Percentiles rank a stretch among this genome's conserved stretches.
These are phyloP conservation scores for Ochotona curzoniae DNA, from an alignment of 2,113 vertebrate species.

Conservation along the genomic window DNA sequence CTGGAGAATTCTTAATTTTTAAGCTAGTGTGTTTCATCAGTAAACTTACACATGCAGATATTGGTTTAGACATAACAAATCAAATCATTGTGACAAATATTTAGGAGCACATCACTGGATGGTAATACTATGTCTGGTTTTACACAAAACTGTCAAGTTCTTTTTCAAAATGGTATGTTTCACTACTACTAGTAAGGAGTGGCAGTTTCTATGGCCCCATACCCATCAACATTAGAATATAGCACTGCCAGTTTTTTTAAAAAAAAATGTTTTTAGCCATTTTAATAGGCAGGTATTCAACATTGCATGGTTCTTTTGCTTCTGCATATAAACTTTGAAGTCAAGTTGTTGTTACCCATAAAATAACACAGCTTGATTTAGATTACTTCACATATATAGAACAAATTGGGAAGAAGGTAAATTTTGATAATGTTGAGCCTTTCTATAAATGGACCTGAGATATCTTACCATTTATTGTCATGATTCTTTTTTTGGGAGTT, in stretches of 20 bases:
- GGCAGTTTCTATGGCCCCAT: neutral
- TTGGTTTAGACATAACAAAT: neutral
- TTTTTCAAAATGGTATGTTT: neutral
- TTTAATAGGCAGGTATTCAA: too few relatives aligned
- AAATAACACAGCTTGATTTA: too few relatives aligned
- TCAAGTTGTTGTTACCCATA: too few relatives aligned
- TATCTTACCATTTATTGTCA: too few relatives aligned
- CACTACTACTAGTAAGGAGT: neutral
- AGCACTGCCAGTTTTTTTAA: too few relatives aligned
- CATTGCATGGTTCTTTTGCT: too few relatives aligned
- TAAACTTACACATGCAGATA: neutral
- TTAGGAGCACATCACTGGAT: neutral
- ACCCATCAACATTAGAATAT: neutral
- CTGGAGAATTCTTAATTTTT: neutral
- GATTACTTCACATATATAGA: too few relatives aligned
- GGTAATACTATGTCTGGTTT: conserved; percentile 1
- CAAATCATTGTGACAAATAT: neutral
- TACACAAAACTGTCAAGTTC: neutral
- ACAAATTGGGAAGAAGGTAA: too few relatives aligned
- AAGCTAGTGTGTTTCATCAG: neutral
- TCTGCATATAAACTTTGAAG: too few relatives aligned
- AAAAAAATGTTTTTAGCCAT: too few relatives aligned
- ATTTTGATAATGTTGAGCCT: too few relatives aligned
- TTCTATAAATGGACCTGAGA: too few relatives aligned
- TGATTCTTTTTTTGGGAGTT: neutral